A percentile compares a stretch with the other conserved stretches of the same genome.
phyloP scores from a whole-genome alignment of 2,797 vertebrate genomes.

The Channa striata region DNA sequence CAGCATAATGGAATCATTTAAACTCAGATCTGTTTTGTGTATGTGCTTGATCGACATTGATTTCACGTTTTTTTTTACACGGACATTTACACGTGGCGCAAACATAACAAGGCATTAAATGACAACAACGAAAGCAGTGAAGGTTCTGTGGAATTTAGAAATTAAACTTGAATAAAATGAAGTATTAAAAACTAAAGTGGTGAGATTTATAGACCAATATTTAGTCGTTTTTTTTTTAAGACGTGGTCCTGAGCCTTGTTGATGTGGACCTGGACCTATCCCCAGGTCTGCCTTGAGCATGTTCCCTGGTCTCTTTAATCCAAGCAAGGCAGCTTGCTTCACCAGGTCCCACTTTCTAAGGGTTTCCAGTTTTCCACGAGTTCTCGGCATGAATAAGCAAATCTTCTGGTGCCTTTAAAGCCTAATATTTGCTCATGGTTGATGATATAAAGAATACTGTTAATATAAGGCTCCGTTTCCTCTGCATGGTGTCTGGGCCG shows the following conservation, averaged over 20 bases:
- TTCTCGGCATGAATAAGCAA: too few relatives aligned
- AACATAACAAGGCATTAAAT: background rate
- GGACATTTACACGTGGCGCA: conserved; percentile 5
- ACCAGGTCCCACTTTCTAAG: background rate
- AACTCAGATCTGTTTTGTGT: background rate
- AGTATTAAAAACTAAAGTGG: background rate
- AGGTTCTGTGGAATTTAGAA: conserved; percentile 3
- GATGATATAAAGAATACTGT: too few relatives aligned
- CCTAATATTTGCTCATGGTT: too few relatives aligned
- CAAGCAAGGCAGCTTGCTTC: background rate
- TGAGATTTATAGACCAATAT: too few relatives aligned
- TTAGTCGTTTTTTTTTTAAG: too few relatives aligned
- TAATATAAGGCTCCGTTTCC: too few relatives aligned
- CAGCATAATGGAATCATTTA: background rate
- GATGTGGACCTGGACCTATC: too few relatives aligned
- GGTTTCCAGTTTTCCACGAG: background rate
- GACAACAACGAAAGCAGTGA: conserved; percentile 12
- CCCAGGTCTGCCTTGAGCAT: too few relatives aligned
- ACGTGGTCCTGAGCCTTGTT: too few relatives aligned
- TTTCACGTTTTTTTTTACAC: background rate
- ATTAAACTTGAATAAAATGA: too few relatives aligned
- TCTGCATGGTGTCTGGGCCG: too few relatives aligned
- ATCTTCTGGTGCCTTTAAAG: too few relatives aligned
- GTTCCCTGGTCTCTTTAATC: background rate
- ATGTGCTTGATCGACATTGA: conserved; percentile 6